A percentile compares a stretch with the other conserved stretches of the same genome.
Conservation (phyloP, 2,888 invertebrate genomes). For the Callyntrura sp. region DNA sequence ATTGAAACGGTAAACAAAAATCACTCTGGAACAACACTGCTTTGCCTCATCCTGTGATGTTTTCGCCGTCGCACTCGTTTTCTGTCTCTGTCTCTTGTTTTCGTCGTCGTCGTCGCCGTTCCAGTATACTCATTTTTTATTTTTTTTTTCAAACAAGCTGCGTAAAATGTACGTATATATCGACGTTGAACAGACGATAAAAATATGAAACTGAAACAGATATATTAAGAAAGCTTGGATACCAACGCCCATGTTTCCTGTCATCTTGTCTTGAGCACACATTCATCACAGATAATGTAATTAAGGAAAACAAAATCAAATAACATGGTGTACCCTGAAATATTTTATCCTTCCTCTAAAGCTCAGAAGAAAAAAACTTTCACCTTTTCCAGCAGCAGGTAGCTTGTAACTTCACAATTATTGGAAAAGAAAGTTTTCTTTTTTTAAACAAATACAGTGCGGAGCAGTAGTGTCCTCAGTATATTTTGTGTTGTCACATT, state of each 20-base stretch:
- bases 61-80: background rate
- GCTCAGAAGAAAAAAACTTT: slow-evolving; percentile 2
- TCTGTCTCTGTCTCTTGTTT: no score
- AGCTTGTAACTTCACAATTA: slow-evolving; percentile 46
- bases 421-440: background rate
- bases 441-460: background rate
- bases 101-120: no score
- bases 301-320: slow-evolving; percentile 69
- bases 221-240: background rate
- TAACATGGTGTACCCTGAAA: slow-evolving; percentile 50
- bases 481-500: background rate
- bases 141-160: background rate
- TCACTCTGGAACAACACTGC: background rate
- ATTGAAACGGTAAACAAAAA: slow-evolving; percentile 54
- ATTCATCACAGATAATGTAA: slow-evolving; percentile 73
- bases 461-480: background rate
- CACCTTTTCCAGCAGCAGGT: slow-evolving; percentile 25
- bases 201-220: background rate
- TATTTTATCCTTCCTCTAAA: slow-evolving; percentile 2
- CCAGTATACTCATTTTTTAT: background rate
- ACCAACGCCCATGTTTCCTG: slow-evolving; percentile 38
- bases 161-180: background rate
- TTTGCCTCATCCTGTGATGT: background rate
- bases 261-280: slow-evolving; percentile 70
- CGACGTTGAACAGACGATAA: no score